phyloP scores from a whole-genome alignment of 37 sponge, comb jelly and placozoan species.

The Cliona cf. orientalis region DNA sequence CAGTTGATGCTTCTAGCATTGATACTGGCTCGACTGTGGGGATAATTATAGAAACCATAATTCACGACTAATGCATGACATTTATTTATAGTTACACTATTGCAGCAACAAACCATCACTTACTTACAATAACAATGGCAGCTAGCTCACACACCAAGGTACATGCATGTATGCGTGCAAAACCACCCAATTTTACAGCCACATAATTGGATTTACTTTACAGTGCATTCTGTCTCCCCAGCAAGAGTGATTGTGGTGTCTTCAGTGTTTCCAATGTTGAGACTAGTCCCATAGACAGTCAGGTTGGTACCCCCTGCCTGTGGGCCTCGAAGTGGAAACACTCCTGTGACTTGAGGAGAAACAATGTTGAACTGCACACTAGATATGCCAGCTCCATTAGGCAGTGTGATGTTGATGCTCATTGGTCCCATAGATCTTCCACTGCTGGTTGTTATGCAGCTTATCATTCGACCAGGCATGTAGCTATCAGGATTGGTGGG shows the following conservation, averaged over 20 bases:
- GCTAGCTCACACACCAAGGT: no score
- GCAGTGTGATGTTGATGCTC: not conserved
- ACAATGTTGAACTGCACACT: slow-evolving; percentile 1
- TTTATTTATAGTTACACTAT: no score
- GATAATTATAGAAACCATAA: no score
- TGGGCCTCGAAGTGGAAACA: slow-evolving; percentile 77
- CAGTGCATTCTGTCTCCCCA: no score
- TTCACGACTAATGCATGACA: no score
- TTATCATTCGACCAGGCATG: slow-evolving; percentile 22
- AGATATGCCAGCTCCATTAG: not conserved
- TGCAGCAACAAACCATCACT: no score
- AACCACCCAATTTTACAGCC: no score
- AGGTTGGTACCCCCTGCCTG: slow-evolving; percentile 71
- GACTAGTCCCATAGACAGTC: slow-evolving; percentile 54
- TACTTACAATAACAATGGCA: no score
- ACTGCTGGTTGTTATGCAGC: slow-evolving; percentile 36
- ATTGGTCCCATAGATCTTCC: not conserved
- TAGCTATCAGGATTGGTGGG: slow-evolving; percentile 19
- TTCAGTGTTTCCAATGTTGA: slow-evolving; percentile 66
- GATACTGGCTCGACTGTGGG: no score
- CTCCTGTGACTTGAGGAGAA: slow-evolving; percentile 19
- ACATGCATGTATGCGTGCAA: no score
- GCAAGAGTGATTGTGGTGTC: slow-evolving; percentile 32
- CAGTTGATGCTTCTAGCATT: no score
- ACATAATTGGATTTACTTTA: no score